Base-by-base conservation (phyloP, 2,888 invertebrate species). In the Rotaria macrura region DNA sequence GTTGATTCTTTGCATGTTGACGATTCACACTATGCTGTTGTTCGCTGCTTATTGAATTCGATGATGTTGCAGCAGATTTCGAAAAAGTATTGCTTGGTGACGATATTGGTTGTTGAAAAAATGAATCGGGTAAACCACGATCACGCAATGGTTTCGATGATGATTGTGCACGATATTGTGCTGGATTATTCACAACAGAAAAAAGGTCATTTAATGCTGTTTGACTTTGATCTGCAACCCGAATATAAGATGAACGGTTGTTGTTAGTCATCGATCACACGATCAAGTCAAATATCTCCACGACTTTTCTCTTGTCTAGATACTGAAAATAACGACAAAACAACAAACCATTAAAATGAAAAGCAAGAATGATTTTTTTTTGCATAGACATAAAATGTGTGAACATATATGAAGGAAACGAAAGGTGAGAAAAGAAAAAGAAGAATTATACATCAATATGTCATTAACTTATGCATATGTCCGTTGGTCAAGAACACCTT, bases 211-310 rank as follows among this genome's bases (percentile, higher is more conserved):
- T 43, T 38, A 79, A 79, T 38, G 38, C 74, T 12, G 43, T 14
- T 79, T 79, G 74, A 79, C 43, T 79, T 79, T 79, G 74, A 79
- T 79, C 74, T 79, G 40, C 74, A 10, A 79, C 74, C 25, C 43
- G 38, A 43, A 79, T 79, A 79, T 79, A 79, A 10, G 74, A 79
- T 40, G 65, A 65, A 65, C 65, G 65, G 34, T 65, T 65, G 65
- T 34, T 65, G 65, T 4, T 65, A 65, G 29, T 65, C 65, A 65
- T 65, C 65, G 65, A 65, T 65, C 65, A 65, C 65, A 17, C 65
- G 29, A 14, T 34, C 14, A 29, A 65, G 65, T 65, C 12, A 49
- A 17, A 65, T 65, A 65, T 65, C 65, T 12, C 29, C 65, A 34
- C 65, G 65, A 29, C 17, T 65, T 65, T 65, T 29, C 3, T 49